Base-by-base conservation (phyloP, 2,888 invertebrate genomes). In the Crematogaster levior region DNA sequence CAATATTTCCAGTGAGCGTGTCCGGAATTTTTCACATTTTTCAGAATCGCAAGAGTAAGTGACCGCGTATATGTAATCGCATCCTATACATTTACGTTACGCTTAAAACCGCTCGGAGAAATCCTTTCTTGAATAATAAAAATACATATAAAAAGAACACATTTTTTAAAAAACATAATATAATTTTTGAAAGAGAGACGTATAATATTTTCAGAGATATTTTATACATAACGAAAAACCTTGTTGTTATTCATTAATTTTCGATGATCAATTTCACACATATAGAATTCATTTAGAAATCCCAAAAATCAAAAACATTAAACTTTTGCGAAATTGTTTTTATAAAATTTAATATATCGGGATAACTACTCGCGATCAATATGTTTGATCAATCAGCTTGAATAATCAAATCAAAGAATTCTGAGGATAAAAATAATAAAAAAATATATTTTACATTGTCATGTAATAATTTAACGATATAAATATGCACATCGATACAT, bases 11-110 rank as follows among this genome's bases (percentile, higher is more conserved):
- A 37, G 63, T 63, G 30, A 70, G 43, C 51, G 56, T 70, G 84
- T 60, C 27, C 70, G 30, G 77, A 79, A 79, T 79, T 56, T 79
- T 79, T 56, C 70, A 79, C 77, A 79, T 79, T 79, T 70, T 79
- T 79, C 77, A 70, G 70, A 70, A 56, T 79, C 53, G 77, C 24
- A 56, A 46, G 56, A 68, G 43, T 58, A 79, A 79, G 77, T 79
- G 43, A 58, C 68, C 70, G 30, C 12, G 56, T 77, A 77, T 77
- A 56, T 56, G 43, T 70, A 77, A 77, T 77, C 77, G 34, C 56
- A 56, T 79, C 21, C 34, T 70, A 79, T 79, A 70, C 18, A 43
- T 68, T 77, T 56, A 24, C 43, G 43, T 77, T 77, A 77, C 9
- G 30, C 30, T 77, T 70, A 46, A 77, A 40, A 68, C 7, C 53